Evolutionary conservation across 2,113 vertebrate genomes (phyloP).

Genomic region (Mastomys natalensis): DNA sequence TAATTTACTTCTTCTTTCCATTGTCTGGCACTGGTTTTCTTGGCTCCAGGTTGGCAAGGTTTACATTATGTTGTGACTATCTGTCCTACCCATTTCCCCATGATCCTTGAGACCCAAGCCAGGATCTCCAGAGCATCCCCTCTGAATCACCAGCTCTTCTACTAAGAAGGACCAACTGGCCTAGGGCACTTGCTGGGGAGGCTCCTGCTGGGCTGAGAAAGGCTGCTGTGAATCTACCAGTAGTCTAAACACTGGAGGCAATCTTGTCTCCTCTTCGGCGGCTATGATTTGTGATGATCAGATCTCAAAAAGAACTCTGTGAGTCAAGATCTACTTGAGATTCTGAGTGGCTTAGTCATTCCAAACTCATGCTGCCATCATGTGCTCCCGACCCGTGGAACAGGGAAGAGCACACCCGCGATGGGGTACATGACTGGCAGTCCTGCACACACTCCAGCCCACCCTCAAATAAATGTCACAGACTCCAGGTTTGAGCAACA

Average conservation of each 20-base stretch:
- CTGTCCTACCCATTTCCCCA: neutral
- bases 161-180: neutral
- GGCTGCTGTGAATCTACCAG: neutral
- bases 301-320: conserved; percentile 48
- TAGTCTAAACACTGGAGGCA: neutral
- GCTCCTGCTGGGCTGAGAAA: neutral
- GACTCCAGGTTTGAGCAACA: conserved; percentile 42
- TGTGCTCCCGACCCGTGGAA: neutral
- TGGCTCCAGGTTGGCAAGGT: neutral
- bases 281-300: neutral
- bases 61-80: neutral
- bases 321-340: conserved; percentile 39
- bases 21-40: neutral
- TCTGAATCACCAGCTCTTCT: neutral
- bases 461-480: conserved; percentile 43
- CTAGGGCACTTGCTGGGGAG: neutral
- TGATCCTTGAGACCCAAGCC: neutral
- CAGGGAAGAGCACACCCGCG: conserved; percentile 7
- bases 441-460: neutral
- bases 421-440: neutral
- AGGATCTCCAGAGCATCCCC: neutral
- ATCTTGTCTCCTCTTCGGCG: neutral
- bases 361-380: neutral
- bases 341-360: conserved; percentile 53
- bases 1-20: neutral